Evolutionary conservation across 1,140 invertebrate species (phyloP).

Genomic region (Procambarus clarkii): DNA sequence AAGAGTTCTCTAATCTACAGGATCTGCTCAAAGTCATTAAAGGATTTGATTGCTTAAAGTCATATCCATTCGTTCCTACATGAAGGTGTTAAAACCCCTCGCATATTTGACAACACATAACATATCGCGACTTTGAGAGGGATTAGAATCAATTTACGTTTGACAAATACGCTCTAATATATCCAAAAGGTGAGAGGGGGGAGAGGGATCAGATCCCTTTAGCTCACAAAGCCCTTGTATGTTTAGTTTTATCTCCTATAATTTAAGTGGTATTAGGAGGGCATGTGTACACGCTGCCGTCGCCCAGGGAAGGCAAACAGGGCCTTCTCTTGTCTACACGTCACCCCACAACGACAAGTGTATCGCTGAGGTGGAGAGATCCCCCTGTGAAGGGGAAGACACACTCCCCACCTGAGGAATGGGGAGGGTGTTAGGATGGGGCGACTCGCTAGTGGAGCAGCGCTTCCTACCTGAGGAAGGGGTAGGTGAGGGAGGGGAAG

Average conservation of each 20-base stretch:
- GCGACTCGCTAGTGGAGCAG: no score
- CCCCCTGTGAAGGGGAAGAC: neutral
- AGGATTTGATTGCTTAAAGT: neutral
- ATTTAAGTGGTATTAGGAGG: constrained; percentile 40
- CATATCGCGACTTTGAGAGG: constrained; percentile 1
- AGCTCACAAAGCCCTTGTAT: constrained; percentile 40
- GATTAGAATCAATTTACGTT: constrained; percentile 31
- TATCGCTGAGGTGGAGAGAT: neutral
- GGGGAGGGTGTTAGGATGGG: neutral
- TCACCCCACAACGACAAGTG: neutral
- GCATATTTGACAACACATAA: neutral
- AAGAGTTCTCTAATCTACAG: constrained; percentile 8
- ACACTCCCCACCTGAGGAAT: neutral
- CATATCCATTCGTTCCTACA: neutral
- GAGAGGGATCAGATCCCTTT: constrained; percentile 35
- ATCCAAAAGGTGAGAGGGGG: neutral
- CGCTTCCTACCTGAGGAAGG: no score
- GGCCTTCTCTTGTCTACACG: constrained; percentile 8
- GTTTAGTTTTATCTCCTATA: constrained; percentile 37
- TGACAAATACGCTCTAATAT: constrained; percentile 36
- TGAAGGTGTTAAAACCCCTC: constrained; percentile 4
- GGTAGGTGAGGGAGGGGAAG: neutral
- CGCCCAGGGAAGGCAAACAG: constrained; percentile 10
- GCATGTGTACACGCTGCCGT: constrained; percentile 19
- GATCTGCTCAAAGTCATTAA: constrained; percentile 2